Evolutionary conservation across 2,113 vertebrate genomes (phyloP).

Genomic region (Xenus cinereus): DNA sequence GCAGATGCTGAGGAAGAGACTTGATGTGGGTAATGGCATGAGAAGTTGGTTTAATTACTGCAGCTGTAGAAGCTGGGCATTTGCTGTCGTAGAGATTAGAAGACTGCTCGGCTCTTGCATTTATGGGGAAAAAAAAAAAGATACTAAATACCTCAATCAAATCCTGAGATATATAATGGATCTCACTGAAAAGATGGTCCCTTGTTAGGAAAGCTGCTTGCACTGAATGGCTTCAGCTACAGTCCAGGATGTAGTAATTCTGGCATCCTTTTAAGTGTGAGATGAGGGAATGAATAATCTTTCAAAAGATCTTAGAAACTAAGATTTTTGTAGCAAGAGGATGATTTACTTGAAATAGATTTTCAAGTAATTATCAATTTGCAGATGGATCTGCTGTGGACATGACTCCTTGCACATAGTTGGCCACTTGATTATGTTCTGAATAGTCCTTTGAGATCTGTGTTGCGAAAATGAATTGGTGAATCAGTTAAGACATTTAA

Average conservation of each 20-base stretch:
- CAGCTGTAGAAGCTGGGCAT: slow-evolving; percentile 18
- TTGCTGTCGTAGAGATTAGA: not conserved
- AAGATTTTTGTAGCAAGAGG: not conserved
- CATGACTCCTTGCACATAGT: accelerated
- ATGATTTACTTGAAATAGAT: not conserved
- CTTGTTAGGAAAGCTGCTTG: not conserved
- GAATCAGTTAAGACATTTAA: not conserved
- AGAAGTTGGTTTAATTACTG: slow-evolving; percentile 44
- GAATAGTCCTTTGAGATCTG: not conserved
- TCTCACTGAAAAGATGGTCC: not conserved
- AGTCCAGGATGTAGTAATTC: not conserved
- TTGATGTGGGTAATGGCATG: slow-evolving; percentile 9
- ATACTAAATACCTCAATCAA: not conserved
- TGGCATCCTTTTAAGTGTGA: not conserved
- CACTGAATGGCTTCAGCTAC: not conserved
- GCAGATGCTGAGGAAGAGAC: not conserved
- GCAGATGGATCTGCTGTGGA: not conserved
- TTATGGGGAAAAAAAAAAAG: not conserved
- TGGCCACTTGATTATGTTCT: not conserved
- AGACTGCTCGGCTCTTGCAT: not conserved
- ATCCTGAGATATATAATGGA: not conserved
- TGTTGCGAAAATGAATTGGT: not conserved
- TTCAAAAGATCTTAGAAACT: not conserved
- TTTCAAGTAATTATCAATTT: not conserved
- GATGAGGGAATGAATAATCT: not conserved